Evolutionary conservation across 2,888 invertebrate species (phyloP), one percentile per base, ranked within the genome.

Genomic region (Macrophya alboannulata): DNA sequence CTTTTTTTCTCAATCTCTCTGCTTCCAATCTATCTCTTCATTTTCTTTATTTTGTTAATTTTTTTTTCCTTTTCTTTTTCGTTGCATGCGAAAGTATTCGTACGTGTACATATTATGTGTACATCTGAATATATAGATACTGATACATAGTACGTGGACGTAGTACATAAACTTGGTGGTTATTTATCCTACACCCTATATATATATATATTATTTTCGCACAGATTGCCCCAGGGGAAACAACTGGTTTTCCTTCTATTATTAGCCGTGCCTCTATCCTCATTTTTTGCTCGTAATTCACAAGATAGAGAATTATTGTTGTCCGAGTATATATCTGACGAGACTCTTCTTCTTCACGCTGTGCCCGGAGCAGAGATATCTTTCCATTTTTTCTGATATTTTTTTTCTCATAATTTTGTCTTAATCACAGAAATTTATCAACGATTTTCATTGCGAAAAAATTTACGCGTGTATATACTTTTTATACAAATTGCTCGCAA

Each of bases 211-310:
- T 81, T 89, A 88, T 89, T 88, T 89, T 88, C 85, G 86, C 85
- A 71, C 21, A 6, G 51, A 65, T 83, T 87, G 88, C 83, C 87
- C 87, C 87, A 82, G 85, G 83, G 85, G 85, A 88, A 86, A 88
- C 87, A 88, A 89, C 89, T 88, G 88, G 89, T 87, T 83, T 84
- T 86, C 85, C 85, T 86, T 89, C 90, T 90, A 90, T 90, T 90
- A 89, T 89, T 89, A 90, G 88, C 86, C 83, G 87, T 90, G 90
- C 88, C 89, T 89, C 89, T 90, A 89, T 88, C 89, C 85, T 76
- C 82, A 83, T 85, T 85, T 85, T 84, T 85, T 62, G 59, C 65
- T 85, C 43, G 55, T 72, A 65, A 59, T 82, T 62, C 45, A 81
- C 62, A 43, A 59, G 81, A 62, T 62, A 25, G 62, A 45, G 25